These are phyloP conservation scores for Smutsia temminckii DNA, from an alignment of 2,797 vertebrate species.

Conservation along the genomic window DNA sequence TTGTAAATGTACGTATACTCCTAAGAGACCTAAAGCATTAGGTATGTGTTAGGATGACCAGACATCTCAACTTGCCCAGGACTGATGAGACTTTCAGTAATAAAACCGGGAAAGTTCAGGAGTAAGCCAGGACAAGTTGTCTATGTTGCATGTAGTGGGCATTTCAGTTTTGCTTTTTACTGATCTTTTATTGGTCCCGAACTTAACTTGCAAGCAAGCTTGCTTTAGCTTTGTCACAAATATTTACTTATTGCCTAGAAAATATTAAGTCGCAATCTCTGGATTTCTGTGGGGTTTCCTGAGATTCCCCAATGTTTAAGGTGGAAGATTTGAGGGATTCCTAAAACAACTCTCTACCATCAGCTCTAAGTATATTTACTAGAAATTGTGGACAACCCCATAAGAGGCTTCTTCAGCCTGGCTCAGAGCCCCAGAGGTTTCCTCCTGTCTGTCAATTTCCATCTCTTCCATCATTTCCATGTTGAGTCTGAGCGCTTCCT, in stretches of 20 bases:
- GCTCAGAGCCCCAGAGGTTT: neutral
- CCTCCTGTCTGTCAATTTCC: neutral
- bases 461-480: neutral
- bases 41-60: neutral
- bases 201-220: neutral
- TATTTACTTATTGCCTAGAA: slow-evolving; percentile 33
- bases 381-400: neutral
- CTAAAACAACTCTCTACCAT: neutral
- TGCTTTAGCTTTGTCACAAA: neutral
- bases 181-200: neutral
- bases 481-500: neutral
- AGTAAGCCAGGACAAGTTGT: neutral
- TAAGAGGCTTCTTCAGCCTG: neutral
- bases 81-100: neutral
- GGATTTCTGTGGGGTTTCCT: neutral
- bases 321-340: neutral
- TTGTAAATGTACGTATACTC: neutral
- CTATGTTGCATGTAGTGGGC: neutral
- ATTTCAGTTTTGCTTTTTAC: neutral
- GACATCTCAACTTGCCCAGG: neutral
- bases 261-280: neutral
- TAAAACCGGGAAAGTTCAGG: neutral
- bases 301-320: neutral
- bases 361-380: neutral
- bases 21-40: neutral